Percentiles rank a stretch among this genome's conserved stretches.
phyloP scores from a whole-genome alignment of 2,113 vertebrate species.

The Barnardius zonarius region DNA sequence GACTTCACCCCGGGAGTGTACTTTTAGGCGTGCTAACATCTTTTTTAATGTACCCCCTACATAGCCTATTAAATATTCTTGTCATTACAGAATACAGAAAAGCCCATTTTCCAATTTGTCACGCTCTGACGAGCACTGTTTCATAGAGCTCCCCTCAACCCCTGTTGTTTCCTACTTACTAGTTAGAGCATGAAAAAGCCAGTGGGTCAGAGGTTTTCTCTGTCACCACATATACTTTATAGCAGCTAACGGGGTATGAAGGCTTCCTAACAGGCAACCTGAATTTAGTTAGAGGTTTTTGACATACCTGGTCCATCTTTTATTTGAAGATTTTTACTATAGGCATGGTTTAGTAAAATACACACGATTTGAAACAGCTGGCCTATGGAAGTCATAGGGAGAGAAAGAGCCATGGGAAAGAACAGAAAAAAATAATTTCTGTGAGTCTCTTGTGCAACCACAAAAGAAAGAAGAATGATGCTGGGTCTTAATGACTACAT shows the following conservation, averaged over 20 bases:
- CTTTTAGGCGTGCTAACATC: slow-evolving; percentile 40
- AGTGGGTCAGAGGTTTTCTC: slow-evolving; percentile 55
- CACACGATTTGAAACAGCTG: neutral
- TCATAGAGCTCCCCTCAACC: slow-evolving; percentile 49
- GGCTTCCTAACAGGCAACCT: slow-evolving; percentile 14
- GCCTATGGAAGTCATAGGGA: neutral
- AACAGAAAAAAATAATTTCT: neutral
- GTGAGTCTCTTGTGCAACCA: neutral
- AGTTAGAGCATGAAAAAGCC: slow-evolving; percentile 66
- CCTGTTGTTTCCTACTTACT: slow-evolving; percentile 68
- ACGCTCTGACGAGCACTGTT: slow-evolving; percentile 37
- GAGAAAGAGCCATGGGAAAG: neutral
- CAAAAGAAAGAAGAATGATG: slow-evolving; percentile 29
- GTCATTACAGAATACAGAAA: slow-evolving; percentile 54
- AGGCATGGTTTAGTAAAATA: neutral
- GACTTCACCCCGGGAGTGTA: slow-evolving; percentile 37
- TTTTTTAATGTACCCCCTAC: slow-evolving; percentile 59
- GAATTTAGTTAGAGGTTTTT: slow-evolving; percentile 38
- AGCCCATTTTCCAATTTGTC: slow-evolving; percentile 50
- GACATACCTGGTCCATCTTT: neutral
- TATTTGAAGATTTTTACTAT: slow-evolving; percentile 9
- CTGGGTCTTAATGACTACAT: slow-evolving; percentile 4
- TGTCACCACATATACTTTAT: slow-evolving; percentile 5
- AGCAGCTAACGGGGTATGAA: neutral
- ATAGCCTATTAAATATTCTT: slow-evolving; percentile 64